phyloP scores from a whole-genome alignment of 2,888 invertebrate species.

The Xestobium rufovillosum region DNA sequence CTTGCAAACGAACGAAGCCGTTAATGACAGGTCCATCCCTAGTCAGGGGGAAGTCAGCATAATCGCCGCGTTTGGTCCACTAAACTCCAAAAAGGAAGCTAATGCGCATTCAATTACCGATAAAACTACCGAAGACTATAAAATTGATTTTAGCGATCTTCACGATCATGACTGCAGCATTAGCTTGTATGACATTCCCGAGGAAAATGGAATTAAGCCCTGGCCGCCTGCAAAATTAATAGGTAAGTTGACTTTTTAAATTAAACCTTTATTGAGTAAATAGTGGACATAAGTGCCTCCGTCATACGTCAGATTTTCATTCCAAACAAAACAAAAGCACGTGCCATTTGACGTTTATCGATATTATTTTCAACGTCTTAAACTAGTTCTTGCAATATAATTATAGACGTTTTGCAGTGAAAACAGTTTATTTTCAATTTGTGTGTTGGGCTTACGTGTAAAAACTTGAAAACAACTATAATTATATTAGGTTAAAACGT shows the following conservation, averaged over 20 bases:
- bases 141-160: constrained; percentile 67
- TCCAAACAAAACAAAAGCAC: too few species aligned
- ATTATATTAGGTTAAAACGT: too few species aligned
- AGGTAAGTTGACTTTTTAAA: constrained; percentile 32
- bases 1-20: constrained; percentile 65
- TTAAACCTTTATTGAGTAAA: too few species aligned
- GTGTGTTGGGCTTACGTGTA: too few species aligned
- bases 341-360: too few species aligned
- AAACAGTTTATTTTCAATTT: too few species aligned
- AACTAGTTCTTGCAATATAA: too few species aligned
- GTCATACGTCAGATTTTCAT: too few species aligned
- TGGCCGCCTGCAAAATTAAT: constrained; percentile 63
- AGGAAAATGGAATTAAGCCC: constrained; percentile 52
- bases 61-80: constrained; percentile 80
- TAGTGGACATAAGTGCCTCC: neutral
- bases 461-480: too few species aligned
- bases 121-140: constrained; percentile 63
- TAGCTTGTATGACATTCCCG: constrained; percentile 55
- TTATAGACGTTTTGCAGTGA: too few species aligned
- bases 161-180: constrained; percentile 68
- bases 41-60: constrained; percentile 62
- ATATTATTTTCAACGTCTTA: too few species aligned
- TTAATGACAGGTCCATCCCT: constrained; percentile 63
- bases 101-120: constrained; percentile 73
- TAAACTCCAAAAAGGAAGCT: constrained; percentile 73